Conservation (phyloP, 2,888 invertebrate species). For the Actias luna region DNA sequence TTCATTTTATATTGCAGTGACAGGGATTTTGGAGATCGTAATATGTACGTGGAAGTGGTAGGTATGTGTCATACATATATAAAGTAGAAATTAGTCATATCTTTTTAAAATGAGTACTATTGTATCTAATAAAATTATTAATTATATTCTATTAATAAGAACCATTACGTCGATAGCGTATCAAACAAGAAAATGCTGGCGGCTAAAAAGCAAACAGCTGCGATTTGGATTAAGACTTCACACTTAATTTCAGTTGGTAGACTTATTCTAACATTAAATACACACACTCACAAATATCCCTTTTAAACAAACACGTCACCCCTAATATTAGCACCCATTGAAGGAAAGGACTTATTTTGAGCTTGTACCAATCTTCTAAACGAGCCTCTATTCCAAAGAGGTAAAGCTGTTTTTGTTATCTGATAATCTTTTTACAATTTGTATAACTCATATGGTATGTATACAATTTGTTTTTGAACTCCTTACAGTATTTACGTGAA, state of each 20-base stretch:
- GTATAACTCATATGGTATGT: conserved; percentile 43
- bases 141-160: background rate
- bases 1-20: background rate
- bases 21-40: background rate
- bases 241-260: conserved; percentile 78
- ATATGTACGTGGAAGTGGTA: background rate
- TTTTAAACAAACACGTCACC: conserved; percentile 74
- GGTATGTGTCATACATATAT: too few relatives aligned
- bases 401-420: conserved; percentile 30
- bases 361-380: conserved; percentile 33
- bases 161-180: conserved; percentile 2
- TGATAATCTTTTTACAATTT: conserved; percentile 37
- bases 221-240: conserved; percentile 75
- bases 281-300: conserved; percentile 69
- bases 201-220: conserved; percentile 65
- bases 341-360: conserved; percentile 55
- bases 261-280: conserved; percentile 81
- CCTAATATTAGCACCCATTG: conserved; percentile 62
- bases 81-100: background rate
- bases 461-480: conserved; percentile 49
- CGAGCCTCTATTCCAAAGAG: conserved; percentile 37
- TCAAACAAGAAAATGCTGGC: conserved; percentile 15
- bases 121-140: background rate
- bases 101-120: background rate
- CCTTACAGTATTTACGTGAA: conserved; percentile 36